Base-by-base conservation (phyloP, 2,797 vertebrate genomes). In the Phrynocephalus guinanensis region DNA sequence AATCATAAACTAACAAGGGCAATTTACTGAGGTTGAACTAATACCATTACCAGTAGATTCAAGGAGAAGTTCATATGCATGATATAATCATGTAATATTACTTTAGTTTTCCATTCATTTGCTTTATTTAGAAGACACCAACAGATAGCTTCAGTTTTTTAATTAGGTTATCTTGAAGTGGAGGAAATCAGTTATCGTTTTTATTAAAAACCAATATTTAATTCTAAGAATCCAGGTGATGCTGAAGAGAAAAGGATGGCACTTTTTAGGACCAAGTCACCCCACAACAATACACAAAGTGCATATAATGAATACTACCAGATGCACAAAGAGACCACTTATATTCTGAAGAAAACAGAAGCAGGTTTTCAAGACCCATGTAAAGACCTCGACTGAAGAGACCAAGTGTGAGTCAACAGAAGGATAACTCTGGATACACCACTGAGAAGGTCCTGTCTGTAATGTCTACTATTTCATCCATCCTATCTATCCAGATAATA, bases 91-190 rank as follows among this genome's bases (percentile, higher is more conserved):
- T 66, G 3, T 26, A 76, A 81, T 30, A 2, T 33, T 81, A 67
- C 48, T 82, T 82, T 82, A 81, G n/a, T 77, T 82, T 82, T 81
- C 83, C 48, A 82, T 82, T 60, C 70, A 70, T 77, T 56, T 76
- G 70, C 30, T 85, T n/a, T 70, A 68, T 63, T 66, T 71, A 26
- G 71, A 85, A 70, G 15, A 75, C 26, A 85, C 3, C 63, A 60
- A 11, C 33, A 72, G 82, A 71, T 63, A 84, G 68, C 44, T 38
- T 30, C n/a, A 68, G 33, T 52, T 56, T 56, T 56, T 56, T 56
- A 7, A 56, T 56, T 56, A 10, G 52, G 3, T 56, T 56, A 56
- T 13, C 52, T 56, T 56, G 9, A 56, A 56, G 52, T 56, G 52
- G 52, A 56, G 52, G 13, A 56, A 9, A 56, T 56, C 9, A 56